Percentiles rank a stretch among this genome's conserved stretches.
phyloP scores from a whole-genome alignment of 2,888 invertebrate genomes.

The Drosophila siamana region DNA sequence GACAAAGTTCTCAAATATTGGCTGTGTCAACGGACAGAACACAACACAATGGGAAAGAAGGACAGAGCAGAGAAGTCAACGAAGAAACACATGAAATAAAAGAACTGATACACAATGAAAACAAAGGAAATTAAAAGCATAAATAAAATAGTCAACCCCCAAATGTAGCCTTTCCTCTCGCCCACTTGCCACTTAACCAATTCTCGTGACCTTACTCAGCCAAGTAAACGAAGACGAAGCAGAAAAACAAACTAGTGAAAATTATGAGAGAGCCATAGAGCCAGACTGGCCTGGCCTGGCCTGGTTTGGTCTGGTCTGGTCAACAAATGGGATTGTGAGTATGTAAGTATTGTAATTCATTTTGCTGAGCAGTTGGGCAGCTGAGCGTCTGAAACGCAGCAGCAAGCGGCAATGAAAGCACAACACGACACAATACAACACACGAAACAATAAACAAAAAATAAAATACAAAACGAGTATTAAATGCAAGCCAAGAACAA shows the following conservation, averaged over 20 bases:
- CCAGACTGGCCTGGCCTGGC: no score
- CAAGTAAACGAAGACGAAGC: slow-evolving; percentile 27
- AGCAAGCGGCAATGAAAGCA: slow-evolving; percentile 35
- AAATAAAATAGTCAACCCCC: slow-evolving; percentile 66
- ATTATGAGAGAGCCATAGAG: slow-evolving; percentile 74
- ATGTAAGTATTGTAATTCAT: slow-evolving; percentile 75
- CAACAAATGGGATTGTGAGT: slow-evolving; percentile 52
- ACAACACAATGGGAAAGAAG: slow-evolving; percentile 4
- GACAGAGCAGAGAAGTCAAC: slow-evolving; percentile 7
- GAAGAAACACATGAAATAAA: slow-evolving; percentile 19
- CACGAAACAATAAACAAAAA: slow-evolving; percentile 26
- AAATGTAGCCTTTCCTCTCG: slow-evolving; percentile 7
- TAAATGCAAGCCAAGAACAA: slow-evolving; percentile 62
- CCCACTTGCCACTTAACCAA: slow-evolving; percentile 17
- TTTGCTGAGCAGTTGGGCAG: slow-evolving; percentile 49
- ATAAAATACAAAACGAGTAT: slow-evolving; percentile 50
- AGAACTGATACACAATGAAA: slow-evolving; percentile 54
- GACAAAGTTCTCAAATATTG: slow-evolving; percentile 78
- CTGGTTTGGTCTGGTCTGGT: no score
- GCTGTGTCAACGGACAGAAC: slow-evolving; percentile 40
- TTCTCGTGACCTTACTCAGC: slow-evolving; percentile 20
- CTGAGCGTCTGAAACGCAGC: slow-evolving; percentile 31
- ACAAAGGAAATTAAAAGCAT: slow-evolving; percentile 80
- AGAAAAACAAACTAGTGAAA: slow-evolving; percentile 49
- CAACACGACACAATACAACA: no score